phyloP scores from a whole-genome alignment of 2,113 vertebrate species.

The Cephalophus harveyi region DNA sequence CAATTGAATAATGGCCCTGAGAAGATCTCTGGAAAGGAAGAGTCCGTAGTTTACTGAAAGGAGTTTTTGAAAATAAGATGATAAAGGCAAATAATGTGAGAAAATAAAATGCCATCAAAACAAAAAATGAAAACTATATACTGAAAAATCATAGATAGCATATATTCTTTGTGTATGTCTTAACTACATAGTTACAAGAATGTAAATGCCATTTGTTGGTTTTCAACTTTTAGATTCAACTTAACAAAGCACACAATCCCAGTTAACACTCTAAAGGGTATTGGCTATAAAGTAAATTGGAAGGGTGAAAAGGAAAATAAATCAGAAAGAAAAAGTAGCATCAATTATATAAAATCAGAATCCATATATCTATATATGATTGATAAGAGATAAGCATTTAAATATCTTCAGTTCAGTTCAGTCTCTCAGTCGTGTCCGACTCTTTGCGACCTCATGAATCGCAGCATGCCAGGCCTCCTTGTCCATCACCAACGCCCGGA shows the following conservation, averaged over 20 bases:
- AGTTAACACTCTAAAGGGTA: not conserved
- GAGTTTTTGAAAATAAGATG: not conserved
- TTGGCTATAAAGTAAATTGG: not conserved
- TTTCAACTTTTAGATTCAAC: not conserved
- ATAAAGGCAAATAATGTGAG: not conserved
- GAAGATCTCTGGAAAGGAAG: not conserved
- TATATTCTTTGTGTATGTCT: not conserved
- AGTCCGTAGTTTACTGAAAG: not conserved
- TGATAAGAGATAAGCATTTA: not conserved
- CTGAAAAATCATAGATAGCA: not conserved
- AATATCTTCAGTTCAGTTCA: not conserved
- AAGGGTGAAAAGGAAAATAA: not conserved
- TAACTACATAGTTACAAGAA: not conserved
- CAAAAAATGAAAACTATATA: not conserved
- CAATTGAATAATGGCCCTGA: not conserved
- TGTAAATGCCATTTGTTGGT: not conserved
- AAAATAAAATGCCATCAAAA: not conserved
- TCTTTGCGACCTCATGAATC: no score
- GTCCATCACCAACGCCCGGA: no score
- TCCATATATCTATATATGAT: not conserved
- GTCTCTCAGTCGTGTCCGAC: no score
- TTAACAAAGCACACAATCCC: not conserved
- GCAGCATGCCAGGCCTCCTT: no score
- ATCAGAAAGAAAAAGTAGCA: not conserved
- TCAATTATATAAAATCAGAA: not conserved